Percentiles rank a stretch among this genome's conserved stretches.
These are phyloP conservation scores for Latheticus oryzae DNA, from an alignment of 2,888 invertebrate species.

Conservation along the genomic window DNA sequence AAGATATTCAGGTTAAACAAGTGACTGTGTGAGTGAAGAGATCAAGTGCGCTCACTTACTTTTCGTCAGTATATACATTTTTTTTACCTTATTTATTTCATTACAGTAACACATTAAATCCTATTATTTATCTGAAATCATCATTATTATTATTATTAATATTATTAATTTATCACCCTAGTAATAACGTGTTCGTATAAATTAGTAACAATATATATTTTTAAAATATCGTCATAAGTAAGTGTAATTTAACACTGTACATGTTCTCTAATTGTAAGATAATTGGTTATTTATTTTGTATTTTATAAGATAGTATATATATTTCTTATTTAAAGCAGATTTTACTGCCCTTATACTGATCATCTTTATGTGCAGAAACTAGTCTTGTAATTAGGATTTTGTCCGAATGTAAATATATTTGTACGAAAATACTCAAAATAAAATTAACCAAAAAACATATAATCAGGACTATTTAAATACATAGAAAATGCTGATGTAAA, in stretches of 20 bases:
- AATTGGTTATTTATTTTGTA: slow-evolving; percentile 52
- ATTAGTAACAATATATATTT: too few species aligned
- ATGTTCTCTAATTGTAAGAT: slow-evolving; percentile 55
- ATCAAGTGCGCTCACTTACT: slow-evolving; percentile 38
- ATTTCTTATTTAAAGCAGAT: slow-evolving; percentile 46
- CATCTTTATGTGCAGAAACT: slow-evolving; percentile 58
- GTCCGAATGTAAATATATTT: slow-evolving; percentile 59
- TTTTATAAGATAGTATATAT: slow-evolving; percentile 47
- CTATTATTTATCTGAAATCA: slow-evolving; percentile 13
- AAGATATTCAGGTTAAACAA: slow-evolving; percentile 65
- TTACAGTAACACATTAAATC: too few species aligned
- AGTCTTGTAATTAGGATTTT: slow-evolving; percentile 63
- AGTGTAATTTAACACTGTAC: slow-evolving; percentile 50
- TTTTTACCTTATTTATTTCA: too few species aligned
- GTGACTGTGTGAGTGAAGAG: slow-evolving; percentile 54
- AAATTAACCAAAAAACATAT: slow-evolving; percentile 24
- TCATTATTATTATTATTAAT: slow-evolving; percentile 56
- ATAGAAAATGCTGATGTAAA: slow-evolving; percentile 55
- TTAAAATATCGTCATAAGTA: too few species aligned
- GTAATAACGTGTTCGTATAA: slow-evolving; percentile 43
- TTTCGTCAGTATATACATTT: slow-evolving; percentile 1
- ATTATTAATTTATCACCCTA: slow-evolving; percentile 58
- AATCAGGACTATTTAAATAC: too few species aligned
- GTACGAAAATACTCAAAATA: slow-evolving; percentile 50
- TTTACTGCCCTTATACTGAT: slow-evolving; percentile 50